Conservation (phyloP, 2,113 vertebrate species). For the Rhadina sibilatrix region DNA sequence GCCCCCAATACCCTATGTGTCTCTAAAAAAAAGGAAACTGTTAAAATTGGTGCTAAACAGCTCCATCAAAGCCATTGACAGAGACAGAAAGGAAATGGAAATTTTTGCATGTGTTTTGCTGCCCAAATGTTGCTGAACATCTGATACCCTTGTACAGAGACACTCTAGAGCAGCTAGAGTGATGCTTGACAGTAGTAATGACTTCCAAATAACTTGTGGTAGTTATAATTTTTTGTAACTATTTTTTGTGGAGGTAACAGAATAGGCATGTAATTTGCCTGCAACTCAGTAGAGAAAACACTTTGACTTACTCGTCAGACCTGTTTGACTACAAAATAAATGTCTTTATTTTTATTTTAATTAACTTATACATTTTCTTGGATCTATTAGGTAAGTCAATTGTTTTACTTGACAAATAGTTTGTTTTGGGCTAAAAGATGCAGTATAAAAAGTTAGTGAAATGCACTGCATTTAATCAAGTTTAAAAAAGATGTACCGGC, state of each 20-base stretch:
- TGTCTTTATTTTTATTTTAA: constrained; percentile 13
- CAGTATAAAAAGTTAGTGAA: background rate
- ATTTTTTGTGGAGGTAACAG: background rate
- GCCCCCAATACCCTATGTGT: background rate
- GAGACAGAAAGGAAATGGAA: background rate
- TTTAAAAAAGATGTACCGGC: background rate
- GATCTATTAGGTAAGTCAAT: background rate
- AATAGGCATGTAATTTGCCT: background rate
- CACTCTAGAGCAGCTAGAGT: background rate
- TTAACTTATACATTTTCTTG: background rate
- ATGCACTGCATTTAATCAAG: background rate
- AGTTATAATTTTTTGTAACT: background rate
- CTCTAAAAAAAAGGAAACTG: background rate
- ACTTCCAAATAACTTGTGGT: background rate
- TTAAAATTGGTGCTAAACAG: background rate
- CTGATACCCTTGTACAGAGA: background rate
- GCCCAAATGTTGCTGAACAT: background rate
- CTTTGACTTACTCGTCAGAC: background rate
- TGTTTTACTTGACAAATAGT: background rate
- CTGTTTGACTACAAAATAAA: background rate
- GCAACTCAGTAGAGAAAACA: background rate
- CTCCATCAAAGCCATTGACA: background rate
- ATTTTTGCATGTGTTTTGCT: background rate
- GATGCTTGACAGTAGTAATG: background rate
- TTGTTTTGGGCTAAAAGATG: background rate